Evolutionary conservation across 2,113 vertebrate species (phyloP).

Genomic region (Paralichthys olivaceus): DNA sequence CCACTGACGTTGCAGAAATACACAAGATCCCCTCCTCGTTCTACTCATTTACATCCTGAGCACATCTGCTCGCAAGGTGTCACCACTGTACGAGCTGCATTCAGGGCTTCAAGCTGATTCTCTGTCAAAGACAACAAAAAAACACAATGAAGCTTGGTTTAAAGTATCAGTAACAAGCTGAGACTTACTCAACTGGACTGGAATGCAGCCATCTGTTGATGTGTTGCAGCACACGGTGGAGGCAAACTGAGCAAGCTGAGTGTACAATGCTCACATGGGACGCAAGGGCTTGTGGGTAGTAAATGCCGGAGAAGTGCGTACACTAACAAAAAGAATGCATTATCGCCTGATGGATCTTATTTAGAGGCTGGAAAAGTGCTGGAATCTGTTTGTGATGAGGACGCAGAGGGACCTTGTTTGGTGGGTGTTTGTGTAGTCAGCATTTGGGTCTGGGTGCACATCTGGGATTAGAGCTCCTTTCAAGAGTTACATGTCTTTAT

Average conservation of each 20-base stretch:
- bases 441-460: constrained; percentile 5
- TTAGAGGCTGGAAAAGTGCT: constrained; percentile 12
- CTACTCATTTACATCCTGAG: constrained; percentile 17
- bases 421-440: constrained; percentile 11
- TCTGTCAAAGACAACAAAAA: constrained; percentile 32
- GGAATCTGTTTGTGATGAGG: constrained; percentile 1
- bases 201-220: constrained; percentile 52
- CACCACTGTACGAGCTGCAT: constrained; percentile 5
- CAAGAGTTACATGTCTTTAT: background rate
- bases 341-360: background rate
- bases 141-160: background rate
- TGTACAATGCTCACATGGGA: constrained; percentile 39
- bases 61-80: constrained; percentile 61
- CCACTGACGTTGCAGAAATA: constrained; percentile 8
- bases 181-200: constrained; percentile 25
- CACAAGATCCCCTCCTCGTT: constrained; percentile 4
- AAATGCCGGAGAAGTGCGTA: constrained; percentile 36
- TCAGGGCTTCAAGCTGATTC: constrained; percentile 34
- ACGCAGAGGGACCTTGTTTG: background rate
- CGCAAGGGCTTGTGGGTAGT: constrained; percentile 35
- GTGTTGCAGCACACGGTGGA: constrained; percentile 30
- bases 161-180: constrained; percentile 41
- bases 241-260: constrained; percentile 31
- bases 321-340: constrained; percentile 11
- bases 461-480: constrained; percentile 35